Base-by-base conservation (phyloP, 1,140 invertebrate genomes). In the Diabrotica virgifera region DNA sequence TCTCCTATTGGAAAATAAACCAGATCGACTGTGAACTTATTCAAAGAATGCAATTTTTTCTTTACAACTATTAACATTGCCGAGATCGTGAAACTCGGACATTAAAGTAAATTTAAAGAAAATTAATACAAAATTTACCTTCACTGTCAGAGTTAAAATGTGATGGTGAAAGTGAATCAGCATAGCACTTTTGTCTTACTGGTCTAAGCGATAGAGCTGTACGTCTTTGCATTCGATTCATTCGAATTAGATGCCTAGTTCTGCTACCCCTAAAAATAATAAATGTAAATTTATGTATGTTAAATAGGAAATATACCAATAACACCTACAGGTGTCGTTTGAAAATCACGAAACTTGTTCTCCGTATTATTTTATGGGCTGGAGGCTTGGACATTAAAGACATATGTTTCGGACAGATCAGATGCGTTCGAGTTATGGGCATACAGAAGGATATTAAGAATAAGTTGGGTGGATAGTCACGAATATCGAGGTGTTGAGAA, bases 181-280 rank as follows among this genome's bases (percentile, higher is more conserved):
- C 76, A 62, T 78, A 79, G 46, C 69, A 74, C 62, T 77, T 77
- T 59, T 73, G 68, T 52, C 68, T 74, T 12, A 79, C 67, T 11
- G 78, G 78, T 14, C 78, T 64, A 36, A 79, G 67, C 10, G 77
- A 78, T 35, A 77, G 59, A 12, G 75, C 77, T 7, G 73, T 73
- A 14, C 76, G 64, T 59, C 75, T 57, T 58, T 77, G 68, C 10
- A 76, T 65, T 55, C 70, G 61, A 36, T 63, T 69, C 62, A 72
- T 69, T 50, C 69, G 64, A 51, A 57, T 62, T 9, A 65, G 52
- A 37, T 67, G 60, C 24, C 63, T 72, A n/a, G 63, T 40, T 56
- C 72, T 66, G n/a, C 68, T 66, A 54, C 63, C 59, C 59, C 64
- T 66, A 56, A 51, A 58, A 67, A 24, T 24, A 24, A 60, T n/a